Base-by-base conservation (phyloP, 2,888 invertebrate species). In the Eutolmus rufibarbis region DNA sequence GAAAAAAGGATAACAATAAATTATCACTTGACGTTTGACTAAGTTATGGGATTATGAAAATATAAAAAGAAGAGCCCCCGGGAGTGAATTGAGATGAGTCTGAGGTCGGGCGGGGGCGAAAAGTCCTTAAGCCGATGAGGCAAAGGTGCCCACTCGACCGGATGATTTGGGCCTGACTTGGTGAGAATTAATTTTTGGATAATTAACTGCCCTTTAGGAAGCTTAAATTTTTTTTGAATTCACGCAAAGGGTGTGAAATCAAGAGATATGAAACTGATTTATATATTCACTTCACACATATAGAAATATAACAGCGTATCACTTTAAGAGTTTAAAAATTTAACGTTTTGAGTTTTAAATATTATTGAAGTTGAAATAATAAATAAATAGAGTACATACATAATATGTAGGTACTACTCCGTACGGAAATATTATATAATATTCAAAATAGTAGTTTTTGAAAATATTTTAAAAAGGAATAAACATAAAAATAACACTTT, bases 41-140 rank as follows among this genome's bases (percentile, higher is more conserved):
- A 79, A 79, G 51, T 79, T 79, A 79, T 79, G 79, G 51, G 79
- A 79, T 79, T 79, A 79, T 79, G 79, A 46, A 79, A 79, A 79
- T 51, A 51, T 46, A 79, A 34, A 79, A 79, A 46, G 23, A 66
- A 19, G n/a, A 79, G 16, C 14, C 79, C 46, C 28, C 51, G 28
- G 79, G 51, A 79, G 66, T 66, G 66, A 66, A 66, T 51, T 16
- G 51, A 23, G 51, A n/a, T 37, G 56, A 79, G 43, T 28, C 43
- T 79, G 23, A 79, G 43, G 51, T 79, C 19, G 78, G 31, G 5
- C n/a, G 51, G 19, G 66, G 23, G 66, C 23, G 23, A 66, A 56
- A 66, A 66, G 23, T 66, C 66, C 66, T 66, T 66, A 66, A 66
- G 66, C 66, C 66, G 23, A 66, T 66, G 66, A 66, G 66, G 8